phyloP scores from a whole-genome alignment of 2,888 invertebrate species.

The Aspidiotus destructor region DNA sequence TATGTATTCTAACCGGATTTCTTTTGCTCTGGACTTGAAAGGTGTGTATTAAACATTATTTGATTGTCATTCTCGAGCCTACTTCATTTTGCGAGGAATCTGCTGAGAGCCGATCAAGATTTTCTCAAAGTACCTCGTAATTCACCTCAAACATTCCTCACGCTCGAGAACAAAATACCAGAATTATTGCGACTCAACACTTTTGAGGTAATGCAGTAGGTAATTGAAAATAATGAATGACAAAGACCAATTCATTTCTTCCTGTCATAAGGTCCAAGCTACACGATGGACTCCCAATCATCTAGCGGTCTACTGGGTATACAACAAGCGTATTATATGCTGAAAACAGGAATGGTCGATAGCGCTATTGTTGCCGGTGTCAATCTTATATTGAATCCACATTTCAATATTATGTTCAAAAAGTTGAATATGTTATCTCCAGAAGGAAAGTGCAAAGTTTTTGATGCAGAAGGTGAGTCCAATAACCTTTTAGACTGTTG shows the following conservation, averaged over 20 bases:
- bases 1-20: conserved; percentile 35
- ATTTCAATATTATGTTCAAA: conserved; percentile 84
- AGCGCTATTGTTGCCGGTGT: conserved; percentile 53
- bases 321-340: conserved; percentile 42
- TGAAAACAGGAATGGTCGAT: conserved; percentile 44
- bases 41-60: conserved; percentile 11
- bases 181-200: no score
- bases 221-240: no score
- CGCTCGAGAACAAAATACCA: no score
- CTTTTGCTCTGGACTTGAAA: conserved; percentile 34
- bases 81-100: background rate
- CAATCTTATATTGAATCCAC: conserved; percentile 84
- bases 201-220: no score
- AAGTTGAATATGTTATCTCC: conserved; percentile 84
- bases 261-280: conserved; percentile 46
- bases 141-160: no score
- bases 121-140: no score
- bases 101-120: no score
- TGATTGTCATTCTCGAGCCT: background rate
- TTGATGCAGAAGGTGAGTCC: conserved; percentile 65
- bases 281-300: conserved; percentile 51
- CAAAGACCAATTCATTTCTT: no score
- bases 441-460: conserved; percentile 82
- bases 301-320: conserved; percentile 49
- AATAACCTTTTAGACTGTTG: no score